Evolutionary conservation across 2,888 invertebrate genomes (phyloP).

Genomic region (Tethea ocularis): DNA sequence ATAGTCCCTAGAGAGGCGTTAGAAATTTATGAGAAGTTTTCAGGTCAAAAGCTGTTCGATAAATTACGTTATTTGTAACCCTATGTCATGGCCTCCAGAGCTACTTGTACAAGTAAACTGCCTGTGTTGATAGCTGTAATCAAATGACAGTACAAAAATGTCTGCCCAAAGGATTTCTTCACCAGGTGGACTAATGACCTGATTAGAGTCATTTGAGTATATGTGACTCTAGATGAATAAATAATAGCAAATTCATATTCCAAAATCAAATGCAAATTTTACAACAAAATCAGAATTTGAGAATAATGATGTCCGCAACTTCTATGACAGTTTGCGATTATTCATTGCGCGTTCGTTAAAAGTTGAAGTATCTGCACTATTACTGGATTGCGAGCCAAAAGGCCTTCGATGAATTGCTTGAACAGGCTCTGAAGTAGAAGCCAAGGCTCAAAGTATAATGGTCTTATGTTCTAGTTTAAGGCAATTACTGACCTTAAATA

Average conservation of each 20-base stretch:
- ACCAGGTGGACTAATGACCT: too few species aligned
- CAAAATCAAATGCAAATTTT: too few species aligned
- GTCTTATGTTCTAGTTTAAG: not conserved
- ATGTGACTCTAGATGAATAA: too few species aligned
- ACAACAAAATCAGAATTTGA: too few species aligned
- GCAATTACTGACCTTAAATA: not conserved
- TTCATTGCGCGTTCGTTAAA: not conserved
- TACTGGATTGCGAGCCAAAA: not conserved
- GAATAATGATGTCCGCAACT: too few species aligned
- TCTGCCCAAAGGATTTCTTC: too few species aligned
- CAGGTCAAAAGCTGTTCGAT: too few species aligned
- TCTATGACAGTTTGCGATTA: not conserved
- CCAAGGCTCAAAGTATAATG: not conserved
- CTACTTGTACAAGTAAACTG: not conserved
- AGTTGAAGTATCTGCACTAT: not conserved
- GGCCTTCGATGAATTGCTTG: not conserved
- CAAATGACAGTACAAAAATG: too few species aligned
- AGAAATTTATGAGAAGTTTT: not conserved
- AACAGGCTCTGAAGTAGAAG: not conserved
- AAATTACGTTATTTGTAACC: too few species aligned
- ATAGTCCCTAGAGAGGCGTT: conserved; percentile 20
- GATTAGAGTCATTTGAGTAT: too few species aligned
- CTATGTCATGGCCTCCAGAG: not conserved
- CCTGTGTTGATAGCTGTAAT: too few species aligned
- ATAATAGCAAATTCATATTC: too few species aligned